phyloP scores from a whole-genome alignment of 2,888 invertebrate genomes.

The Sminthurinus aureus region DNA sequence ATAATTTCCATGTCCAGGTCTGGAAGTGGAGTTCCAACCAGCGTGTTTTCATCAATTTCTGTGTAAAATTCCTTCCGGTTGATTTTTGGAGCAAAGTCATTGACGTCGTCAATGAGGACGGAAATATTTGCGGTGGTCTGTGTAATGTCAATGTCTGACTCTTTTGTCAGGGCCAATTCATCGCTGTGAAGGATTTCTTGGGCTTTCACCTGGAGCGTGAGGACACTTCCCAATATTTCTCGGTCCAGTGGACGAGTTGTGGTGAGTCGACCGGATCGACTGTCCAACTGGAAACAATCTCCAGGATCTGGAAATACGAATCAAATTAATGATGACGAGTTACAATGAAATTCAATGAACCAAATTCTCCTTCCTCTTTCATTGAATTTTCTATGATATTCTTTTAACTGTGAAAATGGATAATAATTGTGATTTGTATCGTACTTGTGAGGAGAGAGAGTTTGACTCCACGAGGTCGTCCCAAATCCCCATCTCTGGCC shows the following conservation, averaged over 20 bases:
- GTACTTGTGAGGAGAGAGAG: slow-evolving; percentile 82
- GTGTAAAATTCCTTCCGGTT: slow-evolving; percentile 82
- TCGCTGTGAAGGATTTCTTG: slow-evolving; percentile 53
- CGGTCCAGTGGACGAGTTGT: slow-evolving; percentile 86
- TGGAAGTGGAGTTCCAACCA: slow-evolving; percentile 80
- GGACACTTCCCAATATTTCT: slow-evolving; percentile 73
- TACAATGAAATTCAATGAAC: too few relatives aligned
- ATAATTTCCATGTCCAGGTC: slow-evolving; percentile 83
- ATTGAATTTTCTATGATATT: too few relatives aligned
- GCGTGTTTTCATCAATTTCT: slow-evolving; percentile 82
- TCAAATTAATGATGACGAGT: neutral
- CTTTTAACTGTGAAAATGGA: too few relatives aligned
- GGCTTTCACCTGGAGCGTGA: slow-evolving; percentile 56
- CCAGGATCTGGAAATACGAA: slow-evolving; percentile 73
- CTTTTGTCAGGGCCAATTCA: slow-evolving; percentile 43
- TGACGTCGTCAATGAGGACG: slow-evolving; percentile 85
- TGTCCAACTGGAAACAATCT: slow-evolving; percentile 84
- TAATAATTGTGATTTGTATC: too few relatives aligned
- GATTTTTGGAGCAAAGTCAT: slow-evolving; percentile 87
- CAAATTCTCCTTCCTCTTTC: too few relatives aligned
- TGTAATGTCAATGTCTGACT: slow-evolving; percentile 50
- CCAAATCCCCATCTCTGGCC: slow-evolving; percentile 82
- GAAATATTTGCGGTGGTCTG: slow-evolving; percentile 75
- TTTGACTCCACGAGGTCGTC: slow-evolving; percentile 78
- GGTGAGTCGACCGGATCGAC: slow-evolving; percentile 78